Conservation (phyloP, 1,140 invertebrate species). For the Drosophila setifemur region DNA sequence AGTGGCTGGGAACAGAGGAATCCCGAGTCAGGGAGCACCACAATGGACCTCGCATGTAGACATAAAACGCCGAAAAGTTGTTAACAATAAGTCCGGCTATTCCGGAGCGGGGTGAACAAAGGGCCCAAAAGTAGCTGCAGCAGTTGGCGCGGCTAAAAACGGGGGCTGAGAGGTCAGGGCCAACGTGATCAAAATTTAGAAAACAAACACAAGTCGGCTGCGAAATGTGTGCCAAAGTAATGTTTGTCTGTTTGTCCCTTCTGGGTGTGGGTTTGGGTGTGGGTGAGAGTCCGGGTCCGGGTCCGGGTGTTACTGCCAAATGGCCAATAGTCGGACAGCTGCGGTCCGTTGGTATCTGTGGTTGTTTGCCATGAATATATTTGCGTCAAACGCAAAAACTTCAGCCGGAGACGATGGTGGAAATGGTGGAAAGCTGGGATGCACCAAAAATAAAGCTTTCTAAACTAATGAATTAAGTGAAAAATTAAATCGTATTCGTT, state of each 20-base stretch:
- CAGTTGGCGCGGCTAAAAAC: not conserved
- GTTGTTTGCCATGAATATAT: conserved; percentile 66
- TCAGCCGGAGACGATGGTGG: conserved; percentile 14
- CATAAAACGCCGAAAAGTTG: conserved; percentile 42
- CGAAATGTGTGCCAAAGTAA: conserved; percentile 45
- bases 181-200: conserved; percentile 70
- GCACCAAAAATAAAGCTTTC: not conserved
- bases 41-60: conserved; percentile 27
- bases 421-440: conserved; percentile 8
- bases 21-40: not conserved
- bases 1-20: conserved; percentile 34
- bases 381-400: conserved; percentile 68
- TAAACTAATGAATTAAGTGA: too few relatives aligned
- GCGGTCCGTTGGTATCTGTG: not conserved
- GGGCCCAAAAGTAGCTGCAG: conserved; percentile 35
- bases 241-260: conserved; percentile 4
- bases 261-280: conserved; percentile 1
- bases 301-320: conserved; percentile 42
- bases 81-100: conserved; percentile 49
- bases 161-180: conserved; percentile 12
- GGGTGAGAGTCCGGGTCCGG: not conserved
- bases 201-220: conserved; percentile 52
- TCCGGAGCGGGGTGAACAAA: conserved; percentile 9
- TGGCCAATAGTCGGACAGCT: conserved; percentile 59
- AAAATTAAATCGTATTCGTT: too few relatives aligned